A percentile compares a stretch with the other conserved stretches of the same genome.
Evolutionary conservation across 2,888 invertebrate species (phyloP).

Genomic region (Clunio marinus): DNA sequence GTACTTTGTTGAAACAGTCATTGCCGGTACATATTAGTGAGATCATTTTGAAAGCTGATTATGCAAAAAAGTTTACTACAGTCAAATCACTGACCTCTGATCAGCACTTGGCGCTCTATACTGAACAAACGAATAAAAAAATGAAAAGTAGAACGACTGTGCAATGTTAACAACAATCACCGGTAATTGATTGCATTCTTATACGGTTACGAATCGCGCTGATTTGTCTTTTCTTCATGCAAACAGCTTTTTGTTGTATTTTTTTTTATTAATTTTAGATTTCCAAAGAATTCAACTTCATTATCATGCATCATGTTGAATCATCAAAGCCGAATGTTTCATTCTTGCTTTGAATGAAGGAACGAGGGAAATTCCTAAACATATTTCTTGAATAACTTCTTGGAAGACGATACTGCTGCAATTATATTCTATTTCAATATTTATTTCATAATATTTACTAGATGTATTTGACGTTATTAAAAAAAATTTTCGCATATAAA

Average conservation of each 20-base stretch:
- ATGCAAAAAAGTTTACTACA: constrained; percentile 43
- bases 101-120: not conserved
- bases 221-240: no score
- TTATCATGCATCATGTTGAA: not conserved
- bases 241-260: not conserved
- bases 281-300: not conserved
- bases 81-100: not conserved
- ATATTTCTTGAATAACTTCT: no score
- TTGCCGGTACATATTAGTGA: constrained; percentile 48
- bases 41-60: constrained; percentile 55
- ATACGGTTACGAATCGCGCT: constrained; percentile 2
- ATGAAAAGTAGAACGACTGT: constrained; percentile 7
- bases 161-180: not conserved
- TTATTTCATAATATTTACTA: no score
- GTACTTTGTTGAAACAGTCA: constrained; percentile 41
- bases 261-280: constrained; percentile 19
- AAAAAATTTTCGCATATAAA: no score
- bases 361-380: no score
- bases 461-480: no score
- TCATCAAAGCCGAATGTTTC: no score
- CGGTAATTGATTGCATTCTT: constrained; percentile 28
- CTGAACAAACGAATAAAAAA: not conserved
- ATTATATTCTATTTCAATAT: no score
- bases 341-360: no score
- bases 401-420: no score